Conservation (phyloP, 2,888 invertebrate genomes). For the Diogma glabrata region DNA sequence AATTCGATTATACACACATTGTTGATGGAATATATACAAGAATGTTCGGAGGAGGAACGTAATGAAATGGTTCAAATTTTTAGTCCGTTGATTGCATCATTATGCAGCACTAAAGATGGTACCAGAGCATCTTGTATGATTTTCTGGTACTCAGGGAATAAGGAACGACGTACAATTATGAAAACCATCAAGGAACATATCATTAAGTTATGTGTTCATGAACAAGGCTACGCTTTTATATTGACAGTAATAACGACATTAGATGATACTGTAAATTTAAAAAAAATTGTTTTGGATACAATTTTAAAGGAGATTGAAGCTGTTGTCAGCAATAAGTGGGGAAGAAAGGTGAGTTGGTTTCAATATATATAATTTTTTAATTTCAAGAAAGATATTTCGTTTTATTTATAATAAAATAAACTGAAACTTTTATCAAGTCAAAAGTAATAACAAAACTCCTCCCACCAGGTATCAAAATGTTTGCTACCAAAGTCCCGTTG, state of each 20-base stretch:
- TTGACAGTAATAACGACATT: slow-evolving; percentile 76
- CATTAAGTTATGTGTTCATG: slow-evolving; percentile 67
- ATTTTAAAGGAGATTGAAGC: slow-evolving; percentile 54
- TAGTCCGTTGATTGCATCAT: slow-evolving; percentile 50
- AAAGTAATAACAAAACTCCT: too few relatives aligned
- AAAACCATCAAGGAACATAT: slow-evolving; percentile 81
- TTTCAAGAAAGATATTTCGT: too few relatives aligned
- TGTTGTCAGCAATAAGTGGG: slow-evolving; percentile 66
- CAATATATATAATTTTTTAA: too few relatives aligned
- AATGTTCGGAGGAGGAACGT: slow-evolving; percentile 56
- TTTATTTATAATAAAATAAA: too few relatives aligned
- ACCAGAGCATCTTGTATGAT: slow-evolving; percentile 69
- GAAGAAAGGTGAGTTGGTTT: slow-evolving; percentile 58
- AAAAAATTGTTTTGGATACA: slow-evolving; percentile 65
- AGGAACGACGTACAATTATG: slow-evolving; percentile 67
- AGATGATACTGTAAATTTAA: slow-evolving; percentile 85
- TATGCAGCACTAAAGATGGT: slow-evolving; percentile 70
- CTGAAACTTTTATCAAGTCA: too few relatives aligned
- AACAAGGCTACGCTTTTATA: slow-evolving; percentile 74
- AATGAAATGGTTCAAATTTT: slow-evolving; percentile 64
- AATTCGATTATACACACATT: slow-evolving; percentile 68
- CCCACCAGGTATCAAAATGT: too few relatives aligned
- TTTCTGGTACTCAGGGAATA: slow-evolving; percentile 76
- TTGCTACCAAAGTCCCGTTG: too few relatives aligned
- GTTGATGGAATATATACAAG: slow-evolving; percentile 65